phyloP scores from a whole-genome alignment of 2,797 vertebrate genomes.

The Gadopsis marmoratus region DNA sequence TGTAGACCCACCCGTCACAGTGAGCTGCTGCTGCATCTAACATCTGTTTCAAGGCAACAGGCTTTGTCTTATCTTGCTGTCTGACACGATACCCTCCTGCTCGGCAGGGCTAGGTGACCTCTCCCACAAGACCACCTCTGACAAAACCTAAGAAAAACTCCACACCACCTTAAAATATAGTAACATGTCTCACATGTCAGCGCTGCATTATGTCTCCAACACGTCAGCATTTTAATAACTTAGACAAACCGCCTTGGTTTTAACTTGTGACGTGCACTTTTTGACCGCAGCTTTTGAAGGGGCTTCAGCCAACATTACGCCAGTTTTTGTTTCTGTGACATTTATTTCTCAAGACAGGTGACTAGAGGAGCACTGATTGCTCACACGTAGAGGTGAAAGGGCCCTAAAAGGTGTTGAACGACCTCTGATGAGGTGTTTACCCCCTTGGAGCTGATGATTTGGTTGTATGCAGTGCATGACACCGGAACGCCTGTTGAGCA shows the following conservation, averaged over 20 bases:
- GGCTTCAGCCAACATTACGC: background rate
- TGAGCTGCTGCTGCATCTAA: slow-evolving; percentile 25
- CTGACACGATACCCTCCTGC: slow-evolving; percentile 46
- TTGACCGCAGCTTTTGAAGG: background rate
- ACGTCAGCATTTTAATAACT: slow-evolving; percentile 6
- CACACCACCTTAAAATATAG: background rate
- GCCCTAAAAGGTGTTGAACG: background rate
- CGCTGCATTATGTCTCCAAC: background rate
- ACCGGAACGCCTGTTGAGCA: slow-evolving; percentile 4
- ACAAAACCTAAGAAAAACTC: slow-evolving; percentile 12
- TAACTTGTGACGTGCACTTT: background rate
- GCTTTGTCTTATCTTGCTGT: slow-evolving; percentile 56
- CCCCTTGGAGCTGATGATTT: background rate
- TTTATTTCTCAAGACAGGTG: slow-evolving; percentile 6
- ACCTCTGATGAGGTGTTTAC: background rate
- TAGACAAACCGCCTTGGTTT: background rate
- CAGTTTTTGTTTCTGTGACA: slow-evolving; percentile 9
- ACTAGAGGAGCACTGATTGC: slow-evolving; percentile 9
- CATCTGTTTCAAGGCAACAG: slow-evolving; percentile 71
- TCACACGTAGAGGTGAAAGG: background rate
- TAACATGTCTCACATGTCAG: background rate
- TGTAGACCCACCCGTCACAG: background rate
- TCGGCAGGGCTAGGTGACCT: background rate
- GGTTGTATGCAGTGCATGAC: slow-evolving; percentile 3
- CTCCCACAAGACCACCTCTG: slow-evolving; percentile 27